A percentile compares a stretch with the other conserved stretches of the same genome.
Conservation (phyloP, 2,888 invertebrate species). For the Troglohyphantes excavatus region DNA sequence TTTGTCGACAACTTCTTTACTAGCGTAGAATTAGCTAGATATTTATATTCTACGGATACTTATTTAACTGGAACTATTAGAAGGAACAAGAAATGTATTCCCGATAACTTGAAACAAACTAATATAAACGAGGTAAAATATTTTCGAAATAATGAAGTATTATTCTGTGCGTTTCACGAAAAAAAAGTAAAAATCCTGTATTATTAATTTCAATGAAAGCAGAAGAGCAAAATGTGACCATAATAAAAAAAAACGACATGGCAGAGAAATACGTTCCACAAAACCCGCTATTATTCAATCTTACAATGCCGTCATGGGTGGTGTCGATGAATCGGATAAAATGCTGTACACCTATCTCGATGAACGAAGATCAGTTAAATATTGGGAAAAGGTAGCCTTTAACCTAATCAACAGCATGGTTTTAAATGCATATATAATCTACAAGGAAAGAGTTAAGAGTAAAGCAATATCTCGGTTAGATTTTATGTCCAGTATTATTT, state of each 20-base stretch:
- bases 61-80: too few species aligned
- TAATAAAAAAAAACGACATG: conserved; percentile 4
- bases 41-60: too few species aligned
- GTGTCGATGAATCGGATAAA: conserved; percentile 2
- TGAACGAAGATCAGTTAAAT: conserved; percentile 8
- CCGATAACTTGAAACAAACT: neutral
- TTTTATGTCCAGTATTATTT: neutral
- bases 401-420: neutral
- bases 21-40: too few species aligned
- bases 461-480: neutral
- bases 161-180: neutral
- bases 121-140: neutral
- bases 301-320: neutral
- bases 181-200: conserved; percentile 3
- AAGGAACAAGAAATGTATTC: too few species aligned
- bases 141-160: conserved; percentile 2
- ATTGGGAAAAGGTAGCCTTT: conserved; percentile 9
- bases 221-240: conserved; percentile 5
- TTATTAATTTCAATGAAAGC: neutral
- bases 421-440: neutral
- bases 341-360: conserved; percentile 4
- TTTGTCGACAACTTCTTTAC: too few species aligned
- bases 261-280: neutral
- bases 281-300: neutral
- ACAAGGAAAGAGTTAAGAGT: neutral